Percentiles rank a stretch among this genome's conserved stretches.
phyloP scores from a whole-genome alignment of 2,797 vertebrate genomes.

The Euthynnus affinis region DNA sequence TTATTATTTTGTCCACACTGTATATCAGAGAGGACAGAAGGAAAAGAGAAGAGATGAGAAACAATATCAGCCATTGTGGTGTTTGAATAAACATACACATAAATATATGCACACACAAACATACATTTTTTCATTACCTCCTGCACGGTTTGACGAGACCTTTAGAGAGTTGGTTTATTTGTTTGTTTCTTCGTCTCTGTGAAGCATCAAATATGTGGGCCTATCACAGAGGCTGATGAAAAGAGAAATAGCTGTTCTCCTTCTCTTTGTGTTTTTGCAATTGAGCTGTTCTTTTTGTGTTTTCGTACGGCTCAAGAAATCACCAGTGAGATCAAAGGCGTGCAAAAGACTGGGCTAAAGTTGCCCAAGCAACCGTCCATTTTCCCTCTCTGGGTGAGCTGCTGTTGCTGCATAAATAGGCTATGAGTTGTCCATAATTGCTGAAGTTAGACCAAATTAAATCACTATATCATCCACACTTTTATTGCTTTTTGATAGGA shows the following conservation, averaged over 20 bases:
- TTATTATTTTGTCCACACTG: background rate
- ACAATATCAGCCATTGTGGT: background rate
- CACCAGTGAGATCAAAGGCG: background rate
- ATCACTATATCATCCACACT: too few species aligned
- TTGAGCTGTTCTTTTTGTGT: slow-evolving; percentile 19
- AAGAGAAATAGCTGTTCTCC: slow-evolving; percentile 27
- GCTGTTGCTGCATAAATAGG: too few species aligned
- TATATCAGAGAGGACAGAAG: background rate
- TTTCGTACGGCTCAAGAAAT: background rate
- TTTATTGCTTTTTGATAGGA: too few species aligned
- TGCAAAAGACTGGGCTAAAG: too few species aligned
- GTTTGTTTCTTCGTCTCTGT: slow-evolving; percentile 30
- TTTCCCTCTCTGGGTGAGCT: too few species aligned
- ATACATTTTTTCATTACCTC: slow-evolving; percentile 33
- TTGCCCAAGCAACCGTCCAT: too few species aligned
- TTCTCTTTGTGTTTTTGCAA: slow-evolving; percentile 46
- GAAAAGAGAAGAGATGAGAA: slow-evolving; percentile 1
- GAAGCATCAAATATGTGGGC: slow-evolving; percentile 16
- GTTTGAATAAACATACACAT: slow-evolving; percentile 17
- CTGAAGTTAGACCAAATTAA: too few species aligned
- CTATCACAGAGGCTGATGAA: slow-evolving; percentile 51
- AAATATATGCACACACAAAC: background rate
- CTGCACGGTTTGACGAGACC: slow-evolving; percentile 17
- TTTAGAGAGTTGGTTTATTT: slow-evolving; percentile 37
- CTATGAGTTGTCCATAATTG: too few species aligned